Evolutionary conservation across 2,888 invertebrate species (phyloP), one percentile per base, ranked within the genome.

Genomic region (Blera fallax): DNA sequence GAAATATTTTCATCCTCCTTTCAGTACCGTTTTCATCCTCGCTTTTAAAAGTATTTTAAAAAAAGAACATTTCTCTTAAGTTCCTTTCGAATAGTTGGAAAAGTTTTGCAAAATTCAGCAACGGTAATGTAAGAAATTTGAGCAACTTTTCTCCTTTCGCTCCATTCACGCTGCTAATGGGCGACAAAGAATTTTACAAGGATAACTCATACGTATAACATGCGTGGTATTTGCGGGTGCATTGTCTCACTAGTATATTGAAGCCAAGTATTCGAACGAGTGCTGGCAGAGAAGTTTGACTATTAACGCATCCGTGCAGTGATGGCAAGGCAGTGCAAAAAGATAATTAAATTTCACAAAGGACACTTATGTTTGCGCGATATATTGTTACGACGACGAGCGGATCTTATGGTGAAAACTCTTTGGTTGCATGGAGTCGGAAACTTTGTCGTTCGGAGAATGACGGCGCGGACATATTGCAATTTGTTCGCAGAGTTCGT

Each of bases 291-390:
- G 4, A 74, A 81, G 37, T 67, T 74, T 74, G 45, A n/a, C 43
- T 48, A 69, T 74, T 69, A 81, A 81, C 67, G 76, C 74, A 67
- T 80, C 45, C 43, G 37, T 56, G 48, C 7, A 21, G 16, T 18
- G 18, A 32, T 24, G 6, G 8, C 7, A 32, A 50, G 60, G 21
- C 29, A 50, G 27, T 48, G 24, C 24, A 10, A 2, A 14, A 74
- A 50, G 69, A 81, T 81, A 81, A 81, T 81, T 81, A 81, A 81
- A 76, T 74, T 62, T n/a, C n/a, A 67, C 80, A 69, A 76, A 69
- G 74, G 74, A 69, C 80, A 76, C 80, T 74, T 81, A 76, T 54
- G 67, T 43, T 52, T 27, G 43, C 21, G 40, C 60, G 11, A 80
- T 81, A 81, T 69, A 76, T 18, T 67, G 74, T 52, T 54, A 48